Conservation (phyloP, 2,797 vertebrate genomes). For the Pagetopsis macropterus region DNA sequence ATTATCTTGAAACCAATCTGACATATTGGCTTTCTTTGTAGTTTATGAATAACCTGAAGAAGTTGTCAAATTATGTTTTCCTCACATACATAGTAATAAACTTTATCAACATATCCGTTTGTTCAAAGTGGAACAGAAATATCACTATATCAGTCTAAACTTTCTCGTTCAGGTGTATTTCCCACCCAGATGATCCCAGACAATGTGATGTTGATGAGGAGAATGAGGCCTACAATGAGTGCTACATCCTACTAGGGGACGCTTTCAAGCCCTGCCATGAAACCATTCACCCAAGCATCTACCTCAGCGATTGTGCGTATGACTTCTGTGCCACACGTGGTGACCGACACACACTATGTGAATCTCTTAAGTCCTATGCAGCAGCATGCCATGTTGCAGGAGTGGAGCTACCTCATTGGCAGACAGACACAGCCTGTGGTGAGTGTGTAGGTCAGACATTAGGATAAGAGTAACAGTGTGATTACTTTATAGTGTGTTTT, state of each 20-base stretch:
- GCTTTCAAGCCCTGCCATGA: constrained; percentile 84
- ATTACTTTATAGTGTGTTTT: neutral
- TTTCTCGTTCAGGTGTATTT: constrained; percentile 68
- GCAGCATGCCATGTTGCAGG: constrained; percentile 82
- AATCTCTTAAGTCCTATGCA: constrained; percentile 83
- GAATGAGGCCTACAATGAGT: constrained; percentile 70
- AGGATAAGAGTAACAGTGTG: neutral
- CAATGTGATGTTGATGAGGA: constrained; percentile 67
- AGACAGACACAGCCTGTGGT: constrained; percentile 82
- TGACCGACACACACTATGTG: constrained; percentile 76
- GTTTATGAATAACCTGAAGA: neutral
- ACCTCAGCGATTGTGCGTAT: constrained; percentile 83
- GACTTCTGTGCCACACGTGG: constrained; percentile 85
- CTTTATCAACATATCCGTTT: neutral
- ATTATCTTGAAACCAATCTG: neutral
- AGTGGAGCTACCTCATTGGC: constrained; percentile 82
- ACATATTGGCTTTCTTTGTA: neutral
- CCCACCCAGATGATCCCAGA: constrained; percentile 61
- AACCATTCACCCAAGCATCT: constrained; percentile 79
- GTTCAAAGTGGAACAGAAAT: neutral
- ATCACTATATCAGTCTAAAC: neutral
- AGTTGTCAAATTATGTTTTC: neutral
- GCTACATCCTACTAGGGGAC: constrained; percentile 67
- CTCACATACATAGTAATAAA: neutral
- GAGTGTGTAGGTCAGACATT: constrained; percentile 51